Conservation (phyloP, 2,888 invertebrate species). For the Noctua comes region DNA sequence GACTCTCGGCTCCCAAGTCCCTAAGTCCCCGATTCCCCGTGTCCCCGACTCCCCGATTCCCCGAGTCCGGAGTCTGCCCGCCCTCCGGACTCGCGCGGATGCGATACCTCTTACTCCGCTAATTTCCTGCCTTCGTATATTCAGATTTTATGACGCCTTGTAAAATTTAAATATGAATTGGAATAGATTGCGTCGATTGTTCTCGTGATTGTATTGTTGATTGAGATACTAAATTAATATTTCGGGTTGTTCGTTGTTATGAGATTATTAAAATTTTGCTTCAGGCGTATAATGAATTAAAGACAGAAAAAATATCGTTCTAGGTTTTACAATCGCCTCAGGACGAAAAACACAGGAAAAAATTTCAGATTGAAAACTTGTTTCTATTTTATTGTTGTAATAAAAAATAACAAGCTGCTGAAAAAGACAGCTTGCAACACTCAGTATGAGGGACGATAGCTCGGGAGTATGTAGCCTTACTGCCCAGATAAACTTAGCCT, state of each 20-base stretch:
- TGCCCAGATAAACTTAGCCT: slow-evolving; percentile 13
- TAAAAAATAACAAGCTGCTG: slow-evolving; percentile 20
- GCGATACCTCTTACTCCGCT: slow-evolving; percentile 73
- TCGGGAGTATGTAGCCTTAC: slow-evolving; percentile 14
- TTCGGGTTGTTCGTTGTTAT: slow-evolving; percentile 14
- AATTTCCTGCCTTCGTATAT: slow-evolving; percentile 68
- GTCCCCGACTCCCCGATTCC: slow-evolving; percentile 56
- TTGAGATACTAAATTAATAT: slow-evolving; percentile 46
- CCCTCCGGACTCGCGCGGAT: slow-evolving; percentile 77
- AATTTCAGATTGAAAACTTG: background rate
- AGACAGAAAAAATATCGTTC: background rate
- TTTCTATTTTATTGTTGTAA: background rate
- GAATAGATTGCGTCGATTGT: slow-evolving; percentile 61
- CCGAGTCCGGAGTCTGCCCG: slow-evolving; percentile 66
- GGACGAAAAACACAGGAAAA: background rate
- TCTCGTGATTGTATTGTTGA: slow-evolving; percentile 49
- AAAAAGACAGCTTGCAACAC: slow-evolving; percentile 9
- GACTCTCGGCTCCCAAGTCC: slow-evolving; percentile 50
- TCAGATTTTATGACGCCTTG: slow-evolving; percentile 64
- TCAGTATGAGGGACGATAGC: slow-evolving; percentile 5
- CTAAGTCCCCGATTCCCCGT: slow-evolving; percentile 23
- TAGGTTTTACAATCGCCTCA: background rate
- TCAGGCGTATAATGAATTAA: background rate
- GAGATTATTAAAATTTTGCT: slow-evolving; percentile 2
- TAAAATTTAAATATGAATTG: slow-evolving; percentile 67